Evolutionary conservation across 1,140 invertebrate genomes (phyloP).

Genomic region (Lepidostoma basale): DNA sequence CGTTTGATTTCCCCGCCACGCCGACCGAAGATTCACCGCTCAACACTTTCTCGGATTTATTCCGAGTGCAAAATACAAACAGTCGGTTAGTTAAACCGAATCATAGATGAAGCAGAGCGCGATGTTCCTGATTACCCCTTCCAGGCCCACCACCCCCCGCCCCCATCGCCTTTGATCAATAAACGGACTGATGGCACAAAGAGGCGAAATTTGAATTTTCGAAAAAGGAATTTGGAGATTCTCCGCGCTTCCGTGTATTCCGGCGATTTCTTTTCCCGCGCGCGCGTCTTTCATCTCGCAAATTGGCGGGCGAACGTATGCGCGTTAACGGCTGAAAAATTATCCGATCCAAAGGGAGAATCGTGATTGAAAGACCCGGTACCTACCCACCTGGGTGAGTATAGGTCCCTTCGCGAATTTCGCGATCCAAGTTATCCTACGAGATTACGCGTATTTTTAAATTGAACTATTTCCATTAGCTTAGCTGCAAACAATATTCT

Average conservation of each 20-base stretch:
- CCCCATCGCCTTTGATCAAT: constrained; percentile 43
- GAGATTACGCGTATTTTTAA: too few relatives aligned
- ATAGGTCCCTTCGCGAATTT: neutral
- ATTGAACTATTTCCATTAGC: too few relatives aligned
- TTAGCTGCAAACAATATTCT: too few relatives aligned
- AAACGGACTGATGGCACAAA: constrained; percentile 46
- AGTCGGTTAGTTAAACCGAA: constrained; percentile 47
- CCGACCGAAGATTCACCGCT: constrained; percentile 15
- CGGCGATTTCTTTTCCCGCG: constrained; percentile 31
- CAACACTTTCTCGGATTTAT: constrained; percentile 38
- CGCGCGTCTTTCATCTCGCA: constrained; percentile 39
- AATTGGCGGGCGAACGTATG: constrained; percentile 41
- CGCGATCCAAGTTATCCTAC: too few relatives aligned
- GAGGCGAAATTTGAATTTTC: constrained; percentile 44
- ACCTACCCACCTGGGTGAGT: too few relatives aligned
- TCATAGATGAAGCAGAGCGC: constrained; percentile 43
- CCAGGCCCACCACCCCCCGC: neutral
- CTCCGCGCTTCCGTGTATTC: constrained; percentile 25
- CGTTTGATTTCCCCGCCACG: neutral
- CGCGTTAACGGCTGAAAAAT: constrained; percentile 19
- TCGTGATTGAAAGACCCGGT: constrained; percentile 20
- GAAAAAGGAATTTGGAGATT: constrained; percentile 20
- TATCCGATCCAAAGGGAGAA: constrained; percentile 3
- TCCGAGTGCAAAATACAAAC: constrained; percentile 44
- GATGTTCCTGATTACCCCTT: constrained; percentile 40